These are phyloP conservation scores for Andricus grossulariae DNA, from an alignment of 1,140 invertebrate species.

Conservation along the genomic window DNA sequence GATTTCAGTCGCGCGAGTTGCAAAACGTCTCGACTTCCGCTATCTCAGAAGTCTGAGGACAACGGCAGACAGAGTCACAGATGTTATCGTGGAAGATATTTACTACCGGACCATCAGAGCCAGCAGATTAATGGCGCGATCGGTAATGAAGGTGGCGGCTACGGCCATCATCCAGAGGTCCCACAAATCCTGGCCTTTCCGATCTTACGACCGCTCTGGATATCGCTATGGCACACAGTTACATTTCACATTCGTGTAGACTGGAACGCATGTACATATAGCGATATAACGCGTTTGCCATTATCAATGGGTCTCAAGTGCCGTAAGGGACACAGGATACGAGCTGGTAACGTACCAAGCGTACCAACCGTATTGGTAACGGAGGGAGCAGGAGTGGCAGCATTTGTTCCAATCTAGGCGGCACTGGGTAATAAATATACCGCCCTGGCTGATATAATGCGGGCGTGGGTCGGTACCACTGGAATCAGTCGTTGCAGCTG, in stretches of 20 bases:
- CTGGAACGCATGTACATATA: slow-evolving; percentile 47
- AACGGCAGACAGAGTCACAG: slow-evolving; percentile 44
- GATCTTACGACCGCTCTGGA: slow-evolving; percentile 37
- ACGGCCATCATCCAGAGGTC: slow-evolving; percentile 63
- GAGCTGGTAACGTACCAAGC: slow-evolving; percentile 33
- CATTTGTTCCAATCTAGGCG: slow-evolving; percentile 68
- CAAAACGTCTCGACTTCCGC: background rate
- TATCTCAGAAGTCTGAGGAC: slow-evolving; percentile 15
- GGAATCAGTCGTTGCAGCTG: slow-evolving; percentile 68
- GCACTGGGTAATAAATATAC: slow-evolving; percentile 69
- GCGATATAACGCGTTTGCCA: slow-evolving; percentile 41
- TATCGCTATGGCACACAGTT: background rate
- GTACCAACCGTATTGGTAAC: slow-evolving; percentile 15
- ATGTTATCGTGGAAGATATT: slow-evolving; percentile 67
- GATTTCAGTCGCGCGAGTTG: background rate
- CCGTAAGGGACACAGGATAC: slow-evolving; percentile 41
- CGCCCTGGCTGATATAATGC: slow-evolving; percentile 68
- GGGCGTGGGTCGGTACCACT: slow-evolving; percentile 68
- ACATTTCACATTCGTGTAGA: slow-evolving; percentile 42
- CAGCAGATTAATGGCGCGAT: slow-evolving; percentile 70
- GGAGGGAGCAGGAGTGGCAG: slow-evolving; percentile 46
- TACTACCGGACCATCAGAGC: slow-evolving; percentile 62
- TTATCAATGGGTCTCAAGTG: slow-evolving; percentile 28
- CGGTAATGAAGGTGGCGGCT: slow-evolving; percentile 69
- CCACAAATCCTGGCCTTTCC: slow-evolving; percentile 57